These are phyloP conservation scores for Luehdorfia chinensis DNA, from an alignment of 1,140 invertebrate species.

Conservation along the genomic window DNA sequence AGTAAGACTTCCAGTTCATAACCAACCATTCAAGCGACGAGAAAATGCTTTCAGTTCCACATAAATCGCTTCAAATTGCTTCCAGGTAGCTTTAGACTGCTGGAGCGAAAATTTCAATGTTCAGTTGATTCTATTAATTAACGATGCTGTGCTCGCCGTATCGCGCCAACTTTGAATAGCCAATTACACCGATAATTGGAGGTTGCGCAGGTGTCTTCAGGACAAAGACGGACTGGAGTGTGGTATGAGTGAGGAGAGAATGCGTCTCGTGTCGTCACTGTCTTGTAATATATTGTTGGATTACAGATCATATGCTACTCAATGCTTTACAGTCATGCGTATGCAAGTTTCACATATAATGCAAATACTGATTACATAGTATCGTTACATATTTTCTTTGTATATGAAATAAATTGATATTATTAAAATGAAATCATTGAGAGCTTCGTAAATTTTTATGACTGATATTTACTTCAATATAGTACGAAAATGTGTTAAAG, in stretches of 20 bases:
- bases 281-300: background rate
- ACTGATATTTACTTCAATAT: too few species aligned
- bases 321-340: too few species aligned
- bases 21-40: constrained; percentile 6
- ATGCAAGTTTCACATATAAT: too few species aligned
- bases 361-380: too few species aligned
- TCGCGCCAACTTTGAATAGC: constrained; percentile 67
- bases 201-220: constrained; percentile 60
- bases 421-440: too few species aligned
- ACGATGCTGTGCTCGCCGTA: constrained; percentile 56
- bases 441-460: too few species aligned
- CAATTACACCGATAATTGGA: constrained; percentile 73
- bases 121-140: constrained; percentile 71
- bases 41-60: constrained; percentile 18
- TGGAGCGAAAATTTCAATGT: constrained; percentile 66
- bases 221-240: constrained; percentile 40
- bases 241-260: constrained; percentile 9
- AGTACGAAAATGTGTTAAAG: too few species aligned
- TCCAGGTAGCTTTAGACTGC: constrained; percentile 40
- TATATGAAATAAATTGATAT: too few species aligned
- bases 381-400: too few species aligned
- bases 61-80: constrained; percentile 47
- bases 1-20: constrained; percentile 13
- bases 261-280: background rate
- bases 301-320: constrained; percentile 4